Evolutionary conservation across 2,797 vertebrate species (phyloP).

Genomic region (Xiphophorus birchmanni): DNA sequence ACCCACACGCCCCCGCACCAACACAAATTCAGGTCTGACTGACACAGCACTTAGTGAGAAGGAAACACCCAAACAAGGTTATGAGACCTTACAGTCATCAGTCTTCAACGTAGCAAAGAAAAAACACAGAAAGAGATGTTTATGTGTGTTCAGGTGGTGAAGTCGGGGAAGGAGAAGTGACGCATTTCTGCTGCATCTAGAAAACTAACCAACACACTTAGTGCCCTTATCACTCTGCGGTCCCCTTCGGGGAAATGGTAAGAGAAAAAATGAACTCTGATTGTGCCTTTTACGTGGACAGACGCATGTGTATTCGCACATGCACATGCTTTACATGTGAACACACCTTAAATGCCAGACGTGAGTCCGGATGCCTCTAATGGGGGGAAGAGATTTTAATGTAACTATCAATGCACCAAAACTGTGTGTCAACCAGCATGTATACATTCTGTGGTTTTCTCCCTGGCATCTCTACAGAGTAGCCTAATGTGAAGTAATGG

Average conservation of each 20-base stretch:
- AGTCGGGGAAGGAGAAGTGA: slow-evolving; percentile 19
- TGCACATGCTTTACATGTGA: slow-evolving; percentile 62
- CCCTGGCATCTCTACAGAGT: slow-evolving; percentile 81
- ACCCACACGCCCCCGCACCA: slow-evolving; percentile 16
- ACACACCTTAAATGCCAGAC: slow-evolving; percentile 76
- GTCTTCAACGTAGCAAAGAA: slow-evolving; percentile 49
- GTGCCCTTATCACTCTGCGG: slow-evolving; percentile 42
- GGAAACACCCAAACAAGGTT: slow-evolving; percentile 65
- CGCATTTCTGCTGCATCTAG: slow-evolving; percentile 33
- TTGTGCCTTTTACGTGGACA: slow-evolving; percentile 50
- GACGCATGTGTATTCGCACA: slow-evolving; percentile 51
- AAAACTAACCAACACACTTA: slow-evolving; percentile 51
- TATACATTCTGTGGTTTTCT: slow-evolving; percentile 87
- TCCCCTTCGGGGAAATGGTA: slow-evolving; percentile 46
- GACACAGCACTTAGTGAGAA: slow-evolving; percentile 73
- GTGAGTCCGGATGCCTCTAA: slow-evolving; percentile 80
- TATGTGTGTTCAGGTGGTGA: slow-evolving; percentile 29
- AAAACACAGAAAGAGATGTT: slow-evolving; percentile 20
- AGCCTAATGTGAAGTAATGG: slow-evolving; percentile 87
- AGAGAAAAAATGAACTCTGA: slow-evolving; percentile 28
- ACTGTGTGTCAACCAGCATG: slow-evolving; percentile 78
- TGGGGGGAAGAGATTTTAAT: slow-evolving; percentile 85
- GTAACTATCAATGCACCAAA: slow-evolving; percentile 82
- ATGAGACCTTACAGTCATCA: slow-evolving; percentile 65
- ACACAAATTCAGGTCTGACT: slow-evolving; percentile 47